Conservation (phyloP, 2,113 vertebrate genomes). For the Grallaria varia region DNA sequence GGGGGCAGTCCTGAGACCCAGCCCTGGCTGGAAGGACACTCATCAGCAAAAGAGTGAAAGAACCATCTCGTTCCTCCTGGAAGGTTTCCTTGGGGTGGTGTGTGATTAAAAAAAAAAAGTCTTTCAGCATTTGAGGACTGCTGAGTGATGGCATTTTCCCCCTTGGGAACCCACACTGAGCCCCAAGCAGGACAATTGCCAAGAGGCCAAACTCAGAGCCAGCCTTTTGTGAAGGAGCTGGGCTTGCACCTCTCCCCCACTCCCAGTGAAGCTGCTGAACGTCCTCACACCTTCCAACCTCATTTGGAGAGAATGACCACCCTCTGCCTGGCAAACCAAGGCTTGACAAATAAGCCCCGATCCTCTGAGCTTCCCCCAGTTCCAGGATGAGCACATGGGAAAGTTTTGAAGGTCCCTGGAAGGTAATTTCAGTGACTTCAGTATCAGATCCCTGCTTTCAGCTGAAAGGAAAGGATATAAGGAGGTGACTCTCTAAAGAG, state of each 20-base stretch:
- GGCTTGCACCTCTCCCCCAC: background rate
- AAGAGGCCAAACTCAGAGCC: background rate
- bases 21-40: background rate
- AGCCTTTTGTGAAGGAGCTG: background rate
- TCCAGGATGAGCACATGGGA: background rate
- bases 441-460: conserved; percentile 22
- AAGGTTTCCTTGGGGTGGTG: background rate
- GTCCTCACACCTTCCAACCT: background rate
- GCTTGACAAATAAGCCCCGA: background rate
- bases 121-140: background rate
- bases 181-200: background rate
- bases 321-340: background rate
- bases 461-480: conserved; percentile 56
- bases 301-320: background rate
- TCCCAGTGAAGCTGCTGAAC: background rate
- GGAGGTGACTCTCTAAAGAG: conserved; percentile 50
- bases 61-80: background rate
- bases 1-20: background rate
- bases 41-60: background rate
- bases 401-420: conserved; percentile 37
- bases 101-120: background rate
- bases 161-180: background rate
- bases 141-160: background rate
- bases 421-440: background rate
- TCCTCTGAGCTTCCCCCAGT: background rate